Conservation (phyloP, 2,888 invertebrate genomes). For the Scotopteryx bipunctaria region DNA sequence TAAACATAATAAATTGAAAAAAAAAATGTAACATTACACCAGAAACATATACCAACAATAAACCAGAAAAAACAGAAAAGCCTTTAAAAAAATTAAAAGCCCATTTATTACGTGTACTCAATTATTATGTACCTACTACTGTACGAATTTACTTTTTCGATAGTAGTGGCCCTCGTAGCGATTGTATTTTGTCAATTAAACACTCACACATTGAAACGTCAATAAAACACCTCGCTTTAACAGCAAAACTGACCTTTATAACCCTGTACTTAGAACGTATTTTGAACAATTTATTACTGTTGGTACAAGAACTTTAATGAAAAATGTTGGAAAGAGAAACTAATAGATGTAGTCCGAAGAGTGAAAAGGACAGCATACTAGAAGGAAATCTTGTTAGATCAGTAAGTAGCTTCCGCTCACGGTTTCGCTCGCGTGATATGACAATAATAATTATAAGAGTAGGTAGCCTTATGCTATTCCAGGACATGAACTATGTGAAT, state of each 20-base stretch:
- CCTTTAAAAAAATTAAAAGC: too few relatives aligned
- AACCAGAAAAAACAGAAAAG: too few relatives aligned
- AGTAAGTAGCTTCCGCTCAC: constrained; percentile 16
- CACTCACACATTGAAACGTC: constrained; percentile 55
- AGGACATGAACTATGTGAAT: too few relatives aligned
- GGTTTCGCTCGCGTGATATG: too few relatives aligned
- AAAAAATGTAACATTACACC: too few relatives aligned
- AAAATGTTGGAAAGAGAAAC: constrained; percentile 44
- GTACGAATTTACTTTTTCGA: constrained; percentile 9
- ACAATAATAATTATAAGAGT: too few relatives aligned
- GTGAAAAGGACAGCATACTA: constrained; percentile 41
- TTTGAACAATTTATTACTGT: constrained; percentile 19
- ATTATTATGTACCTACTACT: too few relatives aligned
- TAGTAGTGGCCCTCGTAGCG: constrained; percentile 40
- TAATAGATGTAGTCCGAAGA: constrained; percentile 23
- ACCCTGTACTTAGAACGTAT: constrained; percentile 8
- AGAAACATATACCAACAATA: too few relatives aligned
- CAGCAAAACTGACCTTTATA: constrained; percentile 38
- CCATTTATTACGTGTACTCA: too few relatives aligned
- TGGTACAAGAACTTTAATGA: constrained; percentile 50
- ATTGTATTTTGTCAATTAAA: constrained; percentile 65
- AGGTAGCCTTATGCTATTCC: too few relatives aligned
- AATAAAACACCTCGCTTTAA: constrained; percentile 19
- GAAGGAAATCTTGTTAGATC: constrained; percentile 30
- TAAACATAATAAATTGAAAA: too few relatives aligned